A percentile compares a stretch with the other conserved stretches of the same genome.
Evolutionary conservation across 2,797 vertebrate genomes (phyloP).

Genomic region (Anableps anableps): DNA sequence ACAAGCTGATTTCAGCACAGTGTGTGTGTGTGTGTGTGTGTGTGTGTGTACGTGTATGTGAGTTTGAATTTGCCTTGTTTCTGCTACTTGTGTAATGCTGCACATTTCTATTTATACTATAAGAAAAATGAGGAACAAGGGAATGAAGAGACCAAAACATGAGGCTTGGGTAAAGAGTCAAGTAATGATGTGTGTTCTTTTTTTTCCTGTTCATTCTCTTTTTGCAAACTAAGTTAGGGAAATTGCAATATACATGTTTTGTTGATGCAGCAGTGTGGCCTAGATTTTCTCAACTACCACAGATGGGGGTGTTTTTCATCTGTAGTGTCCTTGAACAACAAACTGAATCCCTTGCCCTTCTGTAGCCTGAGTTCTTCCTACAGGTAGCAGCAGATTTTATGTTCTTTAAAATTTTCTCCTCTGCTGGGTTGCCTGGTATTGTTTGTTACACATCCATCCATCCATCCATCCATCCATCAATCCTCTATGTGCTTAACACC

Average conservation of each 20-base stretch:
- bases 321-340: conserved; percentile 27
- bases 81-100: conserved; percentile 24
- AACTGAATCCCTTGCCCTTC: neutral
- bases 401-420: conserved; percentile 10
- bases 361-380: conserved; percentile 4
- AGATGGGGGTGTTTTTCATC: neutral
- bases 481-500: too few relatives aligned
- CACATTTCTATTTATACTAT: conserved; percentile 33
- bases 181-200: conserved; percentile 26
- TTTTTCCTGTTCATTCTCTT: neutral
- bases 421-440: too few relatives aligned
- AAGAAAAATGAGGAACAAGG: conserved; percentile 1
- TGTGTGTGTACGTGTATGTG: conserved; percentile 2
- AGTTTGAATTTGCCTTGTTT: conserved; percentile 40
- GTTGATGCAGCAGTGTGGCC: neutral
- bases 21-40: conserved; percentile 9
- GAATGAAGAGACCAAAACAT: conserved; percentile 18
- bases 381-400: neutral
- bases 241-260: neutral
- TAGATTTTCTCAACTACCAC: neutral
- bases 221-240: neutral
- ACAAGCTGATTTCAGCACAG: conserved; percentile 56
- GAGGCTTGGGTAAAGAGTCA: neutral
- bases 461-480: too few relatives aligned
- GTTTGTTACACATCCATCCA: too few relatives aligned